Conservation (phyloP, 1,140 invertebrate genomes). For the Drosophila lacertosa region DNA sequence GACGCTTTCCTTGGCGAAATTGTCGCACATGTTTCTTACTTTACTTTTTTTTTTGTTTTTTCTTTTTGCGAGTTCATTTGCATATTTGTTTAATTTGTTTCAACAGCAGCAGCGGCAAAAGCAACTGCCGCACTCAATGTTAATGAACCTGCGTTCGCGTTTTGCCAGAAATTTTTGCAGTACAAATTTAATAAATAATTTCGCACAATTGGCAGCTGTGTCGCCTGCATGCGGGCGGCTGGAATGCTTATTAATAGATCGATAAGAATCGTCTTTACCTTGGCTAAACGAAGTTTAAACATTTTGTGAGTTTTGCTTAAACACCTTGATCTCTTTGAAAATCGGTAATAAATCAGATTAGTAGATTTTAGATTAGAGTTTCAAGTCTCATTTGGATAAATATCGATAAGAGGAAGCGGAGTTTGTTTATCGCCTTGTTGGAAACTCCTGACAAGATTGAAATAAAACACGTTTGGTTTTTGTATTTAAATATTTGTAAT, state of each 20-base stretch:
- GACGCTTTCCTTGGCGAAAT: conserved; percentile 26
- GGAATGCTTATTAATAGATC: conserved; percentile 33
- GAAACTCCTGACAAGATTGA: conserved; percentile 2
- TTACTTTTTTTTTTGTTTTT: conserved; percentile 20
- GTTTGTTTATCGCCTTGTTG: no score
- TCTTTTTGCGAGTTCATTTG: conserved; percentile 61
- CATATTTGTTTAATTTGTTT: conserved; percentile 74
- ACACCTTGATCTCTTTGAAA: no score
- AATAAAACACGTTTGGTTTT: conserved; percentile 43
- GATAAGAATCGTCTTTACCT: conserved; percentile 2
- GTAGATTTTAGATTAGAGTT: no score
- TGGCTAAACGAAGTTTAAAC: not conserved
- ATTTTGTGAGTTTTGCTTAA: no score
- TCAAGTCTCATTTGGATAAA: no score
- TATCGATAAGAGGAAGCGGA: no score
- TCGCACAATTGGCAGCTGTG: conserved; percentile 25
- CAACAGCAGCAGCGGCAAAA: conserved; percentile 50
- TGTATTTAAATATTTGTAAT: conserved; percentile 59
- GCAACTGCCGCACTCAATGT: conserved; percentile 47
- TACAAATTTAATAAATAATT: conserved; percentile 48
- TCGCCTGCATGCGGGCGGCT: no score
- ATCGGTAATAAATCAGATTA: no score
- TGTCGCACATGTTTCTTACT: conserved; percentile 40
- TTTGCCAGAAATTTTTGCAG: conserved; percentile 48
- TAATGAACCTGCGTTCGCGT: conserved; percentile 62